Evolutionary conservation across 2,888 invertebrate species (phyloP).

Genomic region (Meloe dianella): DNA sequence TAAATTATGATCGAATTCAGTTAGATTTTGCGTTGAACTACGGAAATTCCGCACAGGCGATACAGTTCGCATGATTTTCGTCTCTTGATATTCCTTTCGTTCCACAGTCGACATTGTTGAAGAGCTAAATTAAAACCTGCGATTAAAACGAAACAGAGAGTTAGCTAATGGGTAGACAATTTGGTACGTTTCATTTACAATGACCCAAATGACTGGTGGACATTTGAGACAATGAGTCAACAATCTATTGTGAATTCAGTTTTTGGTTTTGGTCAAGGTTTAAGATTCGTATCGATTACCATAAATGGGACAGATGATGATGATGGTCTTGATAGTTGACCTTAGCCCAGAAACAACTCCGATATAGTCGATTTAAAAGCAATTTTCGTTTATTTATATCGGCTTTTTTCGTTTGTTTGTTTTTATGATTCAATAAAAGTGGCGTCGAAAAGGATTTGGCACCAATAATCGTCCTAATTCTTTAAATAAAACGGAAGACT

Average conservation of each 20-base stretch:
- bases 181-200: not conserved
- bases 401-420: no score
- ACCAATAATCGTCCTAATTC: not conserved
- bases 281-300: conserved; percentile 13
- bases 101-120: conserved; percentile 56
- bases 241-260: not conserved
- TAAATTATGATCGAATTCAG: conserved; percentile 57
- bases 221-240: not conserved
- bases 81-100: conserved; percentile 58
- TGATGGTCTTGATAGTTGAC: conserved; percentile 17
- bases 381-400: conserved; percentile 12
- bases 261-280: conserved; percentile 29
- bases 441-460: not conserved
- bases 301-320: conserved; percentile 25
- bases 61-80: conserved; percentile 52
- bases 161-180: not conserved
- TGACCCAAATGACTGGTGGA: conserved; percentile 12
- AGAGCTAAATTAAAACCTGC: conserved; percentile 16
- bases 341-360: conserved; percentile 27
- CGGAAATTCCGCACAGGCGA: conserved; percentile 52
- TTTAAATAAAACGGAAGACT: conserved; percentile 10
- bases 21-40: conserved; percentile 52
- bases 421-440: conserved; percentile 4
- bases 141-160: conserved; percentile 1
- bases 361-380: not conserved